Evolutionary conservation across 2,113 vertebrate species (phyloP).

Genomic region (Porphyrio hochstetteri): DNA sequence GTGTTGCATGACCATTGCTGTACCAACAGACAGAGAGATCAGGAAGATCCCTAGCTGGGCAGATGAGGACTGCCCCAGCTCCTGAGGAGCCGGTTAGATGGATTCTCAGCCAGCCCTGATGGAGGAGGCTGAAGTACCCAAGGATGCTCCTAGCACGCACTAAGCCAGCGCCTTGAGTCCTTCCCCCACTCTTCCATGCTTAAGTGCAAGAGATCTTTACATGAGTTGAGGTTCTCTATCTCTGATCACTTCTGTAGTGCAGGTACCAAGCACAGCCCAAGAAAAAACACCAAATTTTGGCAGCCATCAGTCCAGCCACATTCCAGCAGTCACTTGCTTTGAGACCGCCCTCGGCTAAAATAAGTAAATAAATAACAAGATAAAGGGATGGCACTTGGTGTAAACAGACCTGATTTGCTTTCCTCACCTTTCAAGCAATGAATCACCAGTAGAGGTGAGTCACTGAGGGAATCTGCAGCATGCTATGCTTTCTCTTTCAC

Average conservation of each 20-base stretch:
- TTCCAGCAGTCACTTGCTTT: not conserved
- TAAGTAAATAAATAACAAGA: not conserved
- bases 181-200: not conserved
- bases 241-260: not conserved
- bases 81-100: not conserved
- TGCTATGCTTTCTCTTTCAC: not conserved
- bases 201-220: not conserved
- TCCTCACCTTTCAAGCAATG: not conserved
- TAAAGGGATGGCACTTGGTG: not conserved
- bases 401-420: not conserved
- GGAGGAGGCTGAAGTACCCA: not conserved
- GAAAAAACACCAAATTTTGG: not conserved
- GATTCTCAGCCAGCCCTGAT: not conserved
- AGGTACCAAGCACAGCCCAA: not conserved
- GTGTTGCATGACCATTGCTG: not conserved
- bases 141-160: not conserved
- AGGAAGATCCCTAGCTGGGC: not conserved
- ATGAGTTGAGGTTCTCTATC: not conserved
- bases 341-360: not conserved
- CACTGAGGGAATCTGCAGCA: not conserved
- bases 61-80: not conserved
- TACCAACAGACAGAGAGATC: not conserved
- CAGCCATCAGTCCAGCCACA: not conserved
- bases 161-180: not conserved
- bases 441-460: constrained; percentile 5